Base-by-base conservation (phyloP, 1,140 invertebrate species). In the Ephestia elutella region DNA sequence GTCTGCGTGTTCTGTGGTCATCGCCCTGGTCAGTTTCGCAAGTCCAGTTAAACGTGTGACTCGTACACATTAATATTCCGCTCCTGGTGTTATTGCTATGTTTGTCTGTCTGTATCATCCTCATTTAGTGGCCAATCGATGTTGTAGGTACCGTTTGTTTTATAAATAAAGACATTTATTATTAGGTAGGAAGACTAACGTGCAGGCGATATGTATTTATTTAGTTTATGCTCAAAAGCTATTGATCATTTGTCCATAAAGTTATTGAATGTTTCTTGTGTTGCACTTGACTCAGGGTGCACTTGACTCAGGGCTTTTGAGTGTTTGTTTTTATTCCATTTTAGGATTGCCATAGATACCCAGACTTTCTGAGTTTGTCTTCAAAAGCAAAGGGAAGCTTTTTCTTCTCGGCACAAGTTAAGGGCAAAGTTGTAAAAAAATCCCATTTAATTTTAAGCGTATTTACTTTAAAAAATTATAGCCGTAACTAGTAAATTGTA, bases 11-110 rank as follows among this genome's bases (percentile, higher is more conserved):
- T 10, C 50, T 20, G 11, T 25, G 50, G 19, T 20, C 19, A 53
- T 57, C 50, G 64, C 57, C 63, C 70, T 78, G 78, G 75, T 83
- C 63, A 82, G 83, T 82, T 84, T 82, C 71, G 82, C 80, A 77
- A 84, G 79, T 85, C 80, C 83, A 79, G 82, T 84, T 86, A 86
- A 64, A 75, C 72, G 78, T 75, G 73, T 73, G 74, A 75, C 65
- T 74, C 70, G 66, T 59, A 66, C 75, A 66, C 82, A 85, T 86
- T 85, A 84, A 84, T 84, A 87, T 87, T 85, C 82, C 65, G 65
- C 67, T 59, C 68, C 63, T 69, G 81, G 70, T 71, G 73, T 64
- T 76, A 73, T 79, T 79, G 78, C 72, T 71, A 81, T 78, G 69
- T 69, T 77, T 79, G 68, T 69, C 77, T 79, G 68, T 69, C 60